Evolutionary conservation across 2,113 vertebrate species (phyloP), one percentile per base, ranked within the genome.

Genomic region (Elephantulus edwardii): DNA sequence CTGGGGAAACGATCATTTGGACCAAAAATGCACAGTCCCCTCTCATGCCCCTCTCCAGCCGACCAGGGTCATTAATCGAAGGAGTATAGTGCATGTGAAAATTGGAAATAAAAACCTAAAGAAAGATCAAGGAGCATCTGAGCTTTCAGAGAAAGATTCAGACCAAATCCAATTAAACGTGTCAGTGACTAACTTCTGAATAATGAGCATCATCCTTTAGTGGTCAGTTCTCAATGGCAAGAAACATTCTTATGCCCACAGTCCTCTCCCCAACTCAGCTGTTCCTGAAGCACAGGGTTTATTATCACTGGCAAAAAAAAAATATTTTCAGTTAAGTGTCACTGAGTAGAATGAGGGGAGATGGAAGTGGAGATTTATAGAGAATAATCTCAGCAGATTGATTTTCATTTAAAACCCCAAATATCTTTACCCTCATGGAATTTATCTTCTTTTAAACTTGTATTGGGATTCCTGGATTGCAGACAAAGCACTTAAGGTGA

Each of bases 391-490:
- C 52, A 82, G 44, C 64, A 88, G 62, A 87, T 19, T 72, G 88
- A 79, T 89, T 95, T 90, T 87, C 68, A 94, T 79, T 93, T 9
- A 8, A 68, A 93, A 30, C 26, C 42, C 26, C 12, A 84, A 46
- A 38, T 8, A 28, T 68, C 30, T 81, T 74, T 70, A 28, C 40
- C 81, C 26, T 78, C 46, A 54, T 28, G 56, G 40, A 82, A 77
- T 87, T 86, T 66, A 38, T 48, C 66, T 81, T 81, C 52, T 88
- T 91, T 78, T 38, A 92, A 56, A 46, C 42, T 33, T 83, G 72
- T 64, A 2, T 52, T 77, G 77, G 42, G 56, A 88, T 83, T 87
- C 64, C 60, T 83, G 48, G 62, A 87, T 7, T 8, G 12, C 58
- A 82, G 40, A 16, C 58, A 52, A 81, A 84, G 30, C 54, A 62